Conservation (phyloP, 1,140 invertebrate species). For the Drosophila burlai region DNA sequence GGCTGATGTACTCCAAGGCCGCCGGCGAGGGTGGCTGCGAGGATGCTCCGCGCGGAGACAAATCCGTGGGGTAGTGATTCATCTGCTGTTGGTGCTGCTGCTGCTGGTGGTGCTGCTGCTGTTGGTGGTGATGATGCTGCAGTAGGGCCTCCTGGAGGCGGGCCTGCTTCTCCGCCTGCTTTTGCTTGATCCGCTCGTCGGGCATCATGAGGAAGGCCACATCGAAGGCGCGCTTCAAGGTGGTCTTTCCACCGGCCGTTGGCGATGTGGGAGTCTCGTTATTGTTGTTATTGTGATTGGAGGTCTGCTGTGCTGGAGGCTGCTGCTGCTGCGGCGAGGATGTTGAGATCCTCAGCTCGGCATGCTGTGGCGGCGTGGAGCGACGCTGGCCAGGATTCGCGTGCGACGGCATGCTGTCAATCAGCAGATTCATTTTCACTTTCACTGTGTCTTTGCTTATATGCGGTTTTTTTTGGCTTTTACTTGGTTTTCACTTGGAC, state of each 20-base stretch:
- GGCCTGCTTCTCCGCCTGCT: slow-evolving; percentile 88
- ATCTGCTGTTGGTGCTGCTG: slow-evolving; percentile 40
- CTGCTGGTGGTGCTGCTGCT: slow-evolving; percentile 53
- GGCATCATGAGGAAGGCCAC: slow-evolving; percentile 95
- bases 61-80: slow-evolving; percentile 65
- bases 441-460: slow-evolving; percentile 12
- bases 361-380: slow-evolving; percentile 60
- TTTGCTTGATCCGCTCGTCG: slow-evolving; percentile 91
- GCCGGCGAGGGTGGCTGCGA: slow-evolving; percentile 70
- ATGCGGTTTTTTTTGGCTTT: neutral
- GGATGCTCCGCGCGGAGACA: slow-evolving; percentile 61
- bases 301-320: slow-evolving; percentile 20
- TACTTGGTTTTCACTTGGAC: neutral
- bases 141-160: slow-evolving; percentile 85
- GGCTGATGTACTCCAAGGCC: slow-evolving; percentile 68
- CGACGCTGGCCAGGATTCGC: slow-evolving; percentile 58
- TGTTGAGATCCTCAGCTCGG: slow-evolving; percentile 72
- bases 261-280: slow-evolving; percentile 51
- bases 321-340: slow-evolving; percentile 41
- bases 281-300: slow-evolving; percentile 40
- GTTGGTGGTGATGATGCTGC: slow-evolving; percentile 62
- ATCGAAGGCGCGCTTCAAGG: slow-evolving; percentile 92
- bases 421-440: slow-evolving; percentile 81
- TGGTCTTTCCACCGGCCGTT: slow-evolving; percentile 58
- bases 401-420: slow-evolving; percentile 77